These are phyloP conservation scores for Gymnocypris eckloni DNA, from an alignment of 2,797 vertebrate species.

Conservation along the genomic window DNA sequence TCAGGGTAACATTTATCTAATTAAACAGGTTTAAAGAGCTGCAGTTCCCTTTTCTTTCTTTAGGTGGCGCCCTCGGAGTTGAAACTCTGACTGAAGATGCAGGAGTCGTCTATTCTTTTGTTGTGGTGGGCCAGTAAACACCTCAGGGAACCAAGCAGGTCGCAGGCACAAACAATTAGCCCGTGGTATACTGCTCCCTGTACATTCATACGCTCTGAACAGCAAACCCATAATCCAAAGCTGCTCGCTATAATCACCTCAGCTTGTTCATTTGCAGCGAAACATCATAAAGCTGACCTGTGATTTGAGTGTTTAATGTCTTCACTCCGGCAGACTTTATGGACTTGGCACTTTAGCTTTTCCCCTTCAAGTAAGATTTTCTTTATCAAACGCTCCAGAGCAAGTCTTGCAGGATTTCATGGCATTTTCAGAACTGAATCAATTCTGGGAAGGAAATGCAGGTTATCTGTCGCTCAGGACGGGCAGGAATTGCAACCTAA, in stretches of 20 bases:
- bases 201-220: constrained; percentile 32
- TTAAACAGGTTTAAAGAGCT: constrained; percentile 17
- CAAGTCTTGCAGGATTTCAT: constrained; percentile 59
- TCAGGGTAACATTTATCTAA: constrained; percentile 18
- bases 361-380: constrained; percentile 53
- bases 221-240: constrained; percentile 13
- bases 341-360: constrained; percentile 58
- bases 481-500: constrained; percentile 32
- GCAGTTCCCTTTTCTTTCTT: constrained; percentile 54
- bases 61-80: constrained; percentile 65
- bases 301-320: constrained; percentile 23
- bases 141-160: constrained; percentile 35
- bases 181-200: constrained; percentile 9
- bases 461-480: constrained; percentile 31
- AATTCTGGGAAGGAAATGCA: constrained; percentile 45
- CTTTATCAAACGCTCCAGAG: constrained; percentile 65
- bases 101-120: constrained; percentile 24
- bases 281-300: constrained; percentile 33
- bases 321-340: constrained; percentile 13
- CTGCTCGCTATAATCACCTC: constrained; percentile 2
- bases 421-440: constrained; percentile 67
- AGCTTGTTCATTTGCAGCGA: constrained; percentile 11
- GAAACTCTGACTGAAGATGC: constrained; percentile 31
- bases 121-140: constrained; percentile 10
- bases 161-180: constrained; percentile 30